Evolutionary conservation across 2,113 vertebrate species (phyloP).

Genomic region (Archilochus colubris): DNA sequence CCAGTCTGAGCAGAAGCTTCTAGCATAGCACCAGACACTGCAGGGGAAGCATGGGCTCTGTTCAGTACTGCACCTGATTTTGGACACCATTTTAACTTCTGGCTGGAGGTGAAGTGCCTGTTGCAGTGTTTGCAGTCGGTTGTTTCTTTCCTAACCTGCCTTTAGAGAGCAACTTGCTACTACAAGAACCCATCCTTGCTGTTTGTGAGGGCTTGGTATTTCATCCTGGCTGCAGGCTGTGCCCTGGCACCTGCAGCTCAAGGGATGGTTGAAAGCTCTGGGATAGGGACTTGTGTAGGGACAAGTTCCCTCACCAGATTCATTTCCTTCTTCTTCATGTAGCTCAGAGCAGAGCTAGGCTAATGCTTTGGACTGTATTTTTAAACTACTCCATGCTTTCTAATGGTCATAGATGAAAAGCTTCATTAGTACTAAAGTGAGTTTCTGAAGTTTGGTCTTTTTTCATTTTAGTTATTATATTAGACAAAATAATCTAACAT

Average conservation of each 20-base stretch:
- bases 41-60: accelerated
- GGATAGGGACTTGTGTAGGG: not conserved
- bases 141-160: not conserved
- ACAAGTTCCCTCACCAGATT: not conserved
- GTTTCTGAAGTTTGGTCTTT: not conserved
- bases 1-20: not conserved
- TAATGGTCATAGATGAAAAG: not conserved
- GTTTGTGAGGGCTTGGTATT: not conserved
- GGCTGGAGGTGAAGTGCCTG: not conserved
- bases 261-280: not conserved
- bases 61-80: not conserved
- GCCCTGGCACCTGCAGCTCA: not conserved
- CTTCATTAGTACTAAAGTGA: not conserved
- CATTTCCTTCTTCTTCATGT: not conserved
- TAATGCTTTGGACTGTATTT: not conserved
- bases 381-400: not conserved
- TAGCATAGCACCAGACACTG: accelerated
- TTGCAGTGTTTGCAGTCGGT: not conserved
- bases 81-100: not conserved
- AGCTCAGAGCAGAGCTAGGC: not conserved
- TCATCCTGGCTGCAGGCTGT: not conserved
- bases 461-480: not conserved
- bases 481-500: not conserved
- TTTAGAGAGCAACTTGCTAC: not conserved
- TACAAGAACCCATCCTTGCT: not conserved